Conservation (phyloP, 2,888 invertebrate species). For the Drosophila mimica region DNA sequence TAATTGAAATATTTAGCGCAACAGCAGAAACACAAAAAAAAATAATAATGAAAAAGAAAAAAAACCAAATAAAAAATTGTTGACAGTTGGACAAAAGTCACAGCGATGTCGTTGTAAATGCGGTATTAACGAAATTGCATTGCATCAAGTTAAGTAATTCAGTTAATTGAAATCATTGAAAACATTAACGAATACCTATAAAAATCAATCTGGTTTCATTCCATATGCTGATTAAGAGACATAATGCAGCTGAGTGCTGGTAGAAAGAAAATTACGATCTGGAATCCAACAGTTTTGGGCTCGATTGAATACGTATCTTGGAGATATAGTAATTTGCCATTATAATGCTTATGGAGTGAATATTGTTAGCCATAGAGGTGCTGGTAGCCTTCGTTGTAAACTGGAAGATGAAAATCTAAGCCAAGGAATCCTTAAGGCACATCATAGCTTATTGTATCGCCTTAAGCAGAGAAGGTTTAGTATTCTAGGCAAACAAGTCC, state of each 20-base stretch:
- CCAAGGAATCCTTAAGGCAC: neutral
- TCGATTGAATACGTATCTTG: neutral
- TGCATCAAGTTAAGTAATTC: conserved; percentile 53
- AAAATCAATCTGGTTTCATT: conserved; percentile 27
- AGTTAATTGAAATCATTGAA: conserved; percentile 74
- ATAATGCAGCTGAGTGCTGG: conserved; percentile 1
- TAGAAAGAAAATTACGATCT: neutral
- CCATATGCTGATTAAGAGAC: conserved; percentile 3
- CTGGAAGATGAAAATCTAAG: neutral
- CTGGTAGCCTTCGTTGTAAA: neutral
- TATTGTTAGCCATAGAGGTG: neutral
- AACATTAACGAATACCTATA: conserved; percentile 37
- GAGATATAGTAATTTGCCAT: neutral
- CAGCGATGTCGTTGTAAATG: conserved; percentile 44
- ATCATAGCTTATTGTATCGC: neutral
- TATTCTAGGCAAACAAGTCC: neutral
- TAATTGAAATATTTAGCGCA: conserved; percentile 76
- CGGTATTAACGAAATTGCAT: conserved; percentile 48
- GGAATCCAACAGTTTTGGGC: neutral
- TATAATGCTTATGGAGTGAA: neutral
- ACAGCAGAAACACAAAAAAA: conserved; percentile 29
- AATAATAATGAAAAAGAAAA: neutral
- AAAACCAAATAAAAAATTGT: conserved; percentile 22
- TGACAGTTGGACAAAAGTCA: conserved; percentile 69
- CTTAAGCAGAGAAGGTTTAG: neutral